These are phyloP conservation scores for Ceramica pisi DNA, from an alignment of 2,888 invertebrate species.

Conservation along the genomic window DNA sequence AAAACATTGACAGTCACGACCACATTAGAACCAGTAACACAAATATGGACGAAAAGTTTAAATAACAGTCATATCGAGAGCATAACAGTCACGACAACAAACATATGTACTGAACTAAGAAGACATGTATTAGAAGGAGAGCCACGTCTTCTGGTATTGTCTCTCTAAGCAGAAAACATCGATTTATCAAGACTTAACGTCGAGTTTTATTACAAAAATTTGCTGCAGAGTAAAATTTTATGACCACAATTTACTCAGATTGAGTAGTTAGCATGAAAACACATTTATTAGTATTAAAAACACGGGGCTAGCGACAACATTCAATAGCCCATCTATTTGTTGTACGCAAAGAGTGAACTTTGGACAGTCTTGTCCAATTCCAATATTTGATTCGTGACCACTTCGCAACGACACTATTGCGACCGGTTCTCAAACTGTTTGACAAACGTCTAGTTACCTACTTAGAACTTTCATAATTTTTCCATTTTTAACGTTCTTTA, in stretches of 20 bases:
- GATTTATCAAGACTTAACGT: conserved; percentile 28
- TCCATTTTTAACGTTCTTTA: neutral
- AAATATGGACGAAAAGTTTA: conserved; percentile 8
- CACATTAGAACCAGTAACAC: neutral
- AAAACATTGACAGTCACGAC: neutral
- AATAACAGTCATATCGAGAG: neutral
- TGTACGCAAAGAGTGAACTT: conserved; percentile 35
- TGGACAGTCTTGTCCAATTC: conserved; percentile 44
- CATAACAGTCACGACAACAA: neutral
- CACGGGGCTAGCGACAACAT: conserved; percentile 7
- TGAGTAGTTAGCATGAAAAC: neutral
- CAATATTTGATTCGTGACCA: conserved; percentile 41
- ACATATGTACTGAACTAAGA: conserved; percentile 1
- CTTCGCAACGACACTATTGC: neutral
- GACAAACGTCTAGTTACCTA: neutral
- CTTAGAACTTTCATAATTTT: conserved; percentile 8
- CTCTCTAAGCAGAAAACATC: neutral
- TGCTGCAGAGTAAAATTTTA: conserved; percentile 8
- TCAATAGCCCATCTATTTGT: conserved; percentile 20
- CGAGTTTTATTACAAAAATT: neutral
- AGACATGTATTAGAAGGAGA: conserved; percentile 12
- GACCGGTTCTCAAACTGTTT: conserved; percentile 47
- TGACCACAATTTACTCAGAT: conserved; percentile 1
- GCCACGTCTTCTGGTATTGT: neutral
- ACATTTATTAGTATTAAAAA: conserved; percentile 42